phyloP scores from a whole-genome alignment of 2,888 invertebrate species.

The Octodonta nipae region DNA sequence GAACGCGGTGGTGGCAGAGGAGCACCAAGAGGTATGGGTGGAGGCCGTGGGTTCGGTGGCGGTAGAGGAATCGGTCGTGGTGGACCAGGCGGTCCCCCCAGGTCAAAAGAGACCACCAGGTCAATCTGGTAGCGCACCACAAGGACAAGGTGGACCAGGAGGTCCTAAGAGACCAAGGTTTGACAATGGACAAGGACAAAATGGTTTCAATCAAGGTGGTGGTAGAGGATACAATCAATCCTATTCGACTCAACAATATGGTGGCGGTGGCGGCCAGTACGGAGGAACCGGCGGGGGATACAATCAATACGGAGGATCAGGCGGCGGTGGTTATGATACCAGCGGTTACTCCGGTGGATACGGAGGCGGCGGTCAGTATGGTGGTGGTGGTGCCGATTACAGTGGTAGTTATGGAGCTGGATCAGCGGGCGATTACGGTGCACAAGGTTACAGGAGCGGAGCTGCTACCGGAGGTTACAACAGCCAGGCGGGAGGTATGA shows the following conservation, averaged over 20 bases:
- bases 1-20: constrained; percentile 9
- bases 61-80: constrained; percentile 17
- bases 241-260: constrained; percentile 17
- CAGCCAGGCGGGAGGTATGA: constrained; percentile 12
- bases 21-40: constrained; percentile 5
- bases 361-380: no score
- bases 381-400: constrained; percentile 13
- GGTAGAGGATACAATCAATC: constrained; percentile 14
- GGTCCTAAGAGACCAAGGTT: constrained; percentile 26
- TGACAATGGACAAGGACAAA: constrained; percentile 22
- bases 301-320: constrained; percentile 10
- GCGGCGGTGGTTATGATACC: constrained; percentile 7
- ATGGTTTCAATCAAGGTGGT: constrained; percentile 25
- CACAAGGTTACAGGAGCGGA: constrained; percentile 10
- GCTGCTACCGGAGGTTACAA: constrained; percentile 12
- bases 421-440: no score
- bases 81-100: constrained; percentile 14
- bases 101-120: constrained; percentile 20
- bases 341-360: constrained; percentile 5
- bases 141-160: constrained; percentile 22
- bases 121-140: constrained; percentile 18
- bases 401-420: no score
- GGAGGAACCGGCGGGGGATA: constrained; percentile 11
- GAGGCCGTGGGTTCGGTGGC: constrained; percentile 5
- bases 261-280: constrained; percentile 12